Evolutionary conservation across 2,888 invertebrate genomes (phyloP), one percentile per base, ranked within the genome.

Genomic region (Spodoptera littoralis): DNA sequence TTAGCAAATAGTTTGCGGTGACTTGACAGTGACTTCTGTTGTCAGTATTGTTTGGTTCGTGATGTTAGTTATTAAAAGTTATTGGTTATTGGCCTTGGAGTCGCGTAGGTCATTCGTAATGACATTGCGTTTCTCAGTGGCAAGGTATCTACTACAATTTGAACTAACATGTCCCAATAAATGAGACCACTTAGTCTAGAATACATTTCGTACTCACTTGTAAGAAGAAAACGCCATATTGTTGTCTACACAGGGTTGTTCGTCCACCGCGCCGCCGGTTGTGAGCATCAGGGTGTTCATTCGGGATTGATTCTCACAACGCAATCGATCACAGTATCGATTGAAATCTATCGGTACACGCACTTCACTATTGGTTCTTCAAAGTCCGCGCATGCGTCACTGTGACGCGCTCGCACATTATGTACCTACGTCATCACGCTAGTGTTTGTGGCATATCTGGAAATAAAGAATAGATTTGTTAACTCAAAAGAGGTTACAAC

Each of bases 281-380:
- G 94, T 94, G 79, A 94, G 93, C 94, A 94, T 94, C 79, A 94
- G 94, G 85, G 92, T 90, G 88, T 94, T 94, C 94, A 94, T 93
- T 85, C 90, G 90, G 81, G 73, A 77, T 83, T 73, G 70, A 76
- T 77, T 79, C 60, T 66, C 71, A 79, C 77, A 65, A 76, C 60
- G 63, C 64, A 63, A 84, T 79, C 73, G 71, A 73, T 70, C 66
- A 47, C 53, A 49, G 44, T 76, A 82, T 79, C 73, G 72, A 72
- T 70, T 70, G 42, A 45, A 71, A 76, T 75, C 57, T 77, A 81
- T 84, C 80, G 80, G 84, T 82, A 50, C 56, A 56, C 72, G 79
- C 87, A 89, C 92, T 88, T 77, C 90, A 91, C 90, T 89, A 90
- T 46, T 80, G 50, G 83, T 85, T 81, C 76, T 65, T 75, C 65